Conservation (phyloP, 2,113 vertebrate genomes). For the Etia nguti region DNA sequence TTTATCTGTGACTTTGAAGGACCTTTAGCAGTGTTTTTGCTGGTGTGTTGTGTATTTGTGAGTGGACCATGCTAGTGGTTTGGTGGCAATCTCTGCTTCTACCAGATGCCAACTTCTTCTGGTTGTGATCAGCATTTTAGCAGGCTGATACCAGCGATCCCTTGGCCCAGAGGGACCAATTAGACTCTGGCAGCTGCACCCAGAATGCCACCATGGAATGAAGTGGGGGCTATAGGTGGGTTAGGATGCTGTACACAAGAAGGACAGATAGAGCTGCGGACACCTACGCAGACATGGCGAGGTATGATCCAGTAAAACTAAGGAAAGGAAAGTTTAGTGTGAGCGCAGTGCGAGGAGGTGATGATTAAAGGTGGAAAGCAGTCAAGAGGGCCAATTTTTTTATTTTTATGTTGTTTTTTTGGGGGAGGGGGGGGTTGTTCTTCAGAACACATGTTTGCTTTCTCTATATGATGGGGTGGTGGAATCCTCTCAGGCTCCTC, state of each 20-base stretch:
- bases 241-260: constrained; percentile 15
- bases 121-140: constrained; percentile 48
- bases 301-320: background rate
- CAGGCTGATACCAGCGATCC: constrained; percentile 33
- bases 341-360: background rate
- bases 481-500: background rate
- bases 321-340: background rate
- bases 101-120: constrained; percentile 65
- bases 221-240: background rate
- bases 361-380: background rate
- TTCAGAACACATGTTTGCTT: constrained; percentile 23
- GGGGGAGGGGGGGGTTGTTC: background rate
- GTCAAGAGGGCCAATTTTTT: background rate
- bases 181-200: constrained; percentile 68
- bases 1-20: constrained; percentile 51
- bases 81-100: constrained; percentile 28
- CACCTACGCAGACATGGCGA: background rate
- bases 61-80: constrained; percentile 46
- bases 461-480: background rate
- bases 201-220: constrained; percentile 36
- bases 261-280: constrained; percentile 17
- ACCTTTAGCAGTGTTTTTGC: constrained; percentile 27
- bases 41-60: background rate
- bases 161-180: constrained; percentile 72
- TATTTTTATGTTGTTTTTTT: background rate